Conservation (phyloP, 2,888 invertebrate genomes). For the Ormyrus nitidulus region DNA sequence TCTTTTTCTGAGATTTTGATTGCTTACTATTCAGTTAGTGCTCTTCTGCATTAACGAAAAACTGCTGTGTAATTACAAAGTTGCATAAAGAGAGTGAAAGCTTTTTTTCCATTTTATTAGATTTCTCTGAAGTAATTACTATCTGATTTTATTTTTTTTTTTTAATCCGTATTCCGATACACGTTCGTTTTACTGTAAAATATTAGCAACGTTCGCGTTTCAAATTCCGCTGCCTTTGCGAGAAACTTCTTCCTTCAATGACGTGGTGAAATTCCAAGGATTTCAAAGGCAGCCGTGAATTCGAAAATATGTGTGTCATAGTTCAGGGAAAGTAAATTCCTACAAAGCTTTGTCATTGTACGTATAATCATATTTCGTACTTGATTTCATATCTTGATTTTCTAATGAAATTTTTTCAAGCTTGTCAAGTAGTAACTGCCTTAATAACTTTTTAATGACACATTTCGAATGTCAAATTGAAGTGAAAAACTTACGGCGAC, state of each 20-base stretch:
- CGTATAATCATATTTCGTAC: conserved; percentile 3
- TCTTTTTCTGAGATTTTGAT: no score
- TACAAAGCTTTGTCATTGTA: neutral
- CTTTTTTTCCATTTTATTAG: no score
- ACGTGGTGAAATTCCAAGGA: conserved; percentile 19
- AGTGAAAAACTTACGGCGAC: no score
- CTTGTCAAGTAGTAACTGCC: neutral
- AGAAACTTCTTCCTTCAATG: conserved; percentile 4
- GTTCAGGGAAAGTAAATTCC: conserved; percentile 14
- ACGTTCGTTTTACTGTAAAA: neutral
- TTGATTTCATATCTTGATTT: neutral
- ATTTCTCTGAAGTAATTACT: no score
- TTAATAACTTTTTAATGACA: neutral
- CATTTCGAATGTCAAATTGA: no score
- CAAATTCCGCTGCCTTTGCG: neutral
- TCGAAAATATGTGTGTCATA: conserved; percentile 20
- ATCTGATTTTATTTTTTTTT: no score
- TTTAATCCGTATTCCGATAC: no score
- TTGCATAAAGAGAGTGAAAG: no score
- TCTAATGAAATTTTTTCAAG: no score
- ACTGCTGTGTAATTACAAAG: no score
- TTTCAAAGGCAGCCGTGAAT: neutral
- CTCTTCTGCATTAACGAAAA: no score
- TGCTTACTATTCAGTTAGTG: no score
- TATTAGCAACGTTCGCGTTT: neutral